Conservation (phyloP, 2,797 vertebrate species). For the Phaenicophaeus curvirostris region DNA sequence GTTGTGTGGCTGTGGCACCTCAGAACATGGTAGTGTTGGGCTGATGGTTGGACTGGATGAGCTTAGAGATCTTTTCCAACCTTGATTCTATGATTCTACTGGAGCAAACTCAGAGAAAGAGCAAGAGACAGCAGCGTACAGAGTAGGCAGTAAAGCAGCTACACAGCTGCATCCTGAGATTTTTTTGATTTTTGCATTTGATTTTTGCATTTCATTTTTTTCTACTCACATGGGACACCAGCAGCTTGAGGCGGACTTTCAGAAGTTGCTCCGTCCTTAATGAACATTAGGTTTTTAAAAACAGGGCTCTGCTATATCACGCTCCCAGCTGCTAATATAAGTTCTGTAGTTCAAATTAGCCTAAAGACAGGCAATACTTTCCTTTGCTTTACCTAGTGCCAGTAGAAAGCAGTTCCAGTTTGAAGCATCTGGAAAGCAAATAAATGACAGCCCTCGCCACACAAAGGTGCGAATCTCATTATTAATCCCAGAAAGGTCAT, state of each 20-base stretch:
- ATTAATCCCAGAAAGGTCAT: too few relatives aligned
- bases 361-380: neutral
- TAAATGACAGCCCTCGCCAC: neutral
- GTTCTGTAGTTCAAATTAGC: neutral
- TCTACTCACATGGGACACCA: neutral
- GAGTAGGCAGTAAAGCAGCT: too few relatives aligned
- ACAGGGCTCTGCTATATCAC: neutral
- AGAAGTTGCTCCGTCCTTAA: neutral
- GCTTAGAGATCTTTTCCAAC: too few relatives aligned
- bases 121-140: neutral
- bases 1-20: too few relatives aligned
- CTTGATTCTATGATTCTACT: too few relatives aligned
- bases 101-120: neutral
- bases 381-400: neutral
- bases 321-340: neutral
- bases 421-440: neutral
- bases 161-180: neutral
- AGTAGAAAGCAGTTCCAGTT: neutral
- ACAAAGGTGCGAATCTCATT: neutral
- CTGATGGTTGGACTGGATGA: too few relatives aligned
- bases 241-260: neutral
- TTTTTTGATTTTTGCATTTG: too few relatives aligned
- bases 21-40: too few relatives aligned
- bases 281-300: neutral
- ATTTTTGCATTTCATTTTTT: neutral